Conservation (phyloP, 2,888 invertebrate genomes). For the Drosophila helvetica region DNA sequence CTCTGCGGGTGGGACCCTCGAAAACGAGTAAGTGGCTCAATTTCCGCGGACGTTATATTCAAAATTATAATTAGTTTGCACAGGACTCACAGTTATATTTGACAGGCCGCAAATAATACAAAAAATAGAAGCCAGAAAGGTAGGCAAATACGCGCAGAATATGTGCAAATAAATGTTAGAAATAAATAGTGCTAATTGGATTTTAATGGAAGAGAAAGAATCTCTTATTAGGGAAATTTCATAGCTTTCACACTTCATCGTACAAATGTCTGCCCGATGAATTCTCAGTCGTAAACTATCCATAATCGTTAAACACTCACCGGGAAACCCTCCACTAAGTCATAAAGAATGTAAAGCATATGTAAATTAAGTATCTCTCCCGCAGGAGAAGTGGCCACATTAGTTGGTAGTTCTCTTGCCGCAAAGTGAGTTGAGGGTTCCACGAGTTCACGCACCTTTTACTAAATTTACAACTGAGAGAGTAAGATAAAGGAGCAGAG, state of each 20-base stretch:
- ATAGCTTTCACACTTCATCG: conserved; percentile 1
- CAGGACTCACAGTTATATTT: conserved; percentile 13
- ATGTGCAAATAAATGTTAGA: background rate
- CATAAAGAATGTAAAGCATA: conserved; percentile 57
- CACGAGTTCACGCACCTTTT: conserved; percentile 24
- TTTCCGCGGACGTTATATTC: conserved; percentile 23
- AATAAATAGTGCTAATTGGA: background rate
- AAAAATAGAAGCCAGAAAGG: background rate
- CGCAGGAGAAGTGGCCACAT: conserved; percentile 41
- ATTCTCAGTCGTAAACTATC: conserved; percentile 13
- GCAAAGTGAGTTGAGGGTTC: background rate
- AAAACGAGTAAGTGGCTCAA: conserved; percentile 9
- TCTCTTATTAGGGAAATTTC: background rate
- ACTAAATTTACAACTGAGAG: conserved; percentile 22
- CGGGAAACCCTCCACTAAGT: conserved; percentile 20
- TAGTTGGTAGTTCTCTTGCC: conserved; percentile 61
- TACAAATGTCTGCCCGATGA: conserved; percentile 21
- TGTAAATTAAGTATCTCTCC: conserved; percentile 63
- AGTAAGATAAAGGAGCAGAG: conserved; percentile 8
- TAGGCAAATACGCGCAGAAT: background rate
- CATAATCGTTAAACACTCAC: conserved; percentile 18
- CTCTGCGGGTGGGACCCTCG: conserved; percentile 5
- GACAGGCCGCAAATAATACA: background rate
- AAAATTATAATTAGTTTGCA: conserved; percentile 41
- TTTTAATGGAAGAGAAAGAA: background rate